Evolutionary conservation across 2,797 vertebrate species (phyloP).

Genomic region (Erethizon dorsatum): DNA sequence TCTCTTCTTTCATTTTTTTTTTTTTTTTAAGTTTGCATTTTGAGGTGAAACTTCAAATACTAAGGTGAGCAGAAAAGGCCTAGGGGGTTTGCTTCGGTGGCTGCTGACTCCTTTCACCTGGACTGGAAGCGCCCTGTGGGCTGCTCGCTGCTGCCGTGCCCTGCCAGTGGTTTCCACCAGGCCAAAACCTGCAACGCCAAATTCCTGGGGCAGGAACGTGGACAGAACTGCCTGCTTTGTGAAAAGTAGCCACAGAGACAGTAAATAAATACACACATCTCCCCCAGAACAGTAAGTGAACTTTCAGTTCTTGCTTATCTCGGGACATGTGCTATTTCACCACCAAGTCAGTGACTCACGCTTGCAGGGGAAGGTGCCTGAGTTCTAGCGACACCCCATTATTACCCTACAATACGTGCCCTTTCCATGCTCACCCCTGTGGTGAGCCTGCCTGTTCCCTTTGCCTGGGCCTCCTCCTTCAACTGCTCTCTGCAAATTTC

Average conservation of each 20-base stretch:
- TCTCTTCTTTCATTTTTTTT: not conserved
- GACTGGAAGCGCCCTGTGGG: not conserved
- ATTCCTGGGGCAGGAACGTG: not conserved
- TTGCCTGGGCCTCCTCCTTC: slow-evolving; percentile 62
- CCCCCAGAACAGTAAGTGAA: not conserved
- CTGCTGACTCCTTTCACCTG: not conserved
- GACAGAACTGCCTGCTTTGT: not conserved
- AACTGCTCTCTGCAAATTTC: slow-evolving; percentile 77
- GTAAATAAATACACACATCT: not conserved
- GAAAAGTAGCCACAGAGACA: not conserved
- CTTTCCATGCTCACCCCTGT: slow-evolving; percentile 66
- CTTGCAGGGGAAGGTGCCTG: not conserved
- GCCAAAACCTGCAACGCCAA: not conserved
- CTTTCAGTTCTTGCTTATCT: not conserved
- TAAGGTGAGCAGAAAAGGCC: not conserved
- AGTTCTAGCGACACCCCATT: slow-evolving; percentile 56
- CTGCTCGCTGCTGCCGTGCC: not conserved
- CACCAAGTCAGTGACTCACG: slow-evolving; percentile 42
- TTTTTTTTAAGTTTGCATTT: not conserved
- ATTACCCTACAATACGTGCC: slow-evolving; percentile 74
- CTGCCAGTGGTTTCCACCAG: not conserved
- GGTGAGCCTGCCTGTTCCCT: slow-evolving; percentile 11
- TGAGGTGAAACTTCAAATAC: not conserved
- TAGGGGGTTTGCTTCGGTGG: not conserved
- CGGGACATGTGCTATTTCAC: slow-evolving; percentile 41